phyloP scores from a whole-genome alignment of 2,797 vertebrate species.

The Meda fulgida region DNA sequence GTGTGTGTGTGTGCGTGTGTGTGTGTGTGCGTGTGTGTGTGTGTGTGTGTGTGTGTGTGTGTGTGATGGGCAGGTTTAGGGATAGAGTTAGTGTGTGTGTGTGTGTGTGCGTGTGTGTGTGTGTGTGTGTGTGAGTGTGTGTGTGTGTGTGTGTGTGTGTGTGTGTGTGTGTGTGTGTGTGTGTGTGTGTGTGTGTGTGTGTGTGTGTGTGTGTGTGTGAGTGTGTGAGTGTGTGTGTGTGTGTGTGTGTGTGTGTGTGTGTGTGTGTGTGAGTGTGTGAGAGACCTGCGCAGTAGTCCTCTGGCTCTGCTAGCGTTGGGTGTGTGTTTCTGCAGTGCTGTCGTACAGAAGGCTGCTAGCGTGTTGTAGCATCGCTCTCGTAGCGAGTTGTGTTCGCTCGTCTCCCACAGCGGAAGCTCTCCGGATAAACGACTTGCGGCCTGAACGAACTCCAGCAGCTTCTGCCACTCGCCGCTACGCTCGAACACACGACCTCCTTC shows the following conservation, averaged over 20 bases:
- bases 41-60: too few relatives aligned
- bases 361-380: constrained; percentile 73
- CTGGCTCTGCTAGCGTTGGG: constrained; percentile 62
- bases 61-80: too few relatives aligned
- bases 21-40: too few relatives aligned
- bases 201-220: not conserved
- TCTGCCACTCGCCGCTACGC: constrained; percentile 73
- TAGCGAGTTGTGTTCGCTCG: constrained; percentile 70
- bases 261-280: not conserved
- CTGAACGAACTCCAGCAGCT: constrained; percentile 71
- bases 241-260: not conserved
- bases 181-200: too few relatives aligned
- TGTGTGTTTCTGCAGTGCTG: constrained; percentile 69
- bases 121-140: too few relatives aligned
- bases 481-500: constrained; percentile 76
- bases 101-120: too few relatives aligned
- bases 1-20: too few relatives aligned
- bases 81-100: too few relatives aligned
- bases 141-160: too few relatives aligned
- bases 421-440: constrained; percentile 75
- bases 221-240: not conserved
- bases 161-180: too few relatives aligned
- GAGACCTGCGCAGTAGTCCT: constrained; percentile 75
- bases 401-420: constrained; percentile 80
- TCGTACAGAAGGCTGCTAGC: constrained; percentile 67